Conservation (phyloP, 2,113 vertebrate genomes). For the Vanacampus margaritifer region DNA sequence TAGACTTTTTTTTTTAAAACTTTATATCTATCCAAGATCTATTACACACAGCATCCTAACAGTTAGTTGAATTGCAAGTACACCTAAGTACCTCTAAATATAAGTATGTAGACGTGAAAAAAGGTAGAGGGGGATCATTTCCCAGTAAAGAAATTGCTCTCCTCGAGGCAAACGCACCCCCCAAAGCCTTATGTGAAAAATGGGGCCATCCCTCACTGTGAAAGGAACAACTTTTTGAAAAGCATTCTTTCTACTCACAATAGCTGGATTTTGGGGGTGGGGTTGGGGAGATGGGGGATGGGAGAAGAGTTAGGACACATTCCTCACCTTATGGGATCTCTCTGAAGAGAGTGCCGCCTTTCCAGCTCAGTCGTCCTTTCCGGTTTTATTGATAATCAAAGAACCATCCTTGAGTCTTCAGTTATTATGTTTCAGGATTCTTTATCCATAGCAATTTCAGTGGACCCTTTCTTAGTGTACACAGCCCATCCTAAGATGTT, state of each 20-base stretch:
- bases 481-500: not conserved
- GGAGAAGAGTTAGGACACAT: constrained; percentile 31
- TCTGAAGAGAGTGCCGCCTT: constrained; percentile 52
- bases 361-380: constrained; percentile 51
- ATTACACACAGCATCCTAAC: not conserved
- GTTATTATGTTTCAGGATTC: not conserved
- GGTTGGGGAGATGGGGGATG: constrained; percentile 1
- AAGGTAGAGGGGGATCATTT: not conserved
- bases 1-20: no score
- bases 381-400: constrained; percentile 63
- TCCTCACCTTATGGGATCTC: constrained; percentile 61
- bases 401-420: constrained; percentile 48
- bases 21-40: not conserved
- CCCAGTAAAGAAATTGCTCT: constrained; percentile 7
- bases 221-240: constrained; percentile 58
- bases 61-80: not conserved
- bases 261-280: constrained; percentile 17
- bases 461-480: not conserved
- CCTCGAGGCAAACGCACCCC: not conserved
- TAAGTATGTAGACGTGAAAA: not conserved
- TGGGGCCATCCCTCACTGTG: constrained; percentile 46
- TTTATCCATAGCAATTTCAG: not conserved
- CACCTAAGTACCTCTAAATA: not conserved
- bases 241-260: constrained; percentile 65
- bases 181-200: constrained; percentile 30